phyloP scores from a whole-genome alignment of 1,140 invertebrate genomes.

The Sitobion miscanthi region DNA sequence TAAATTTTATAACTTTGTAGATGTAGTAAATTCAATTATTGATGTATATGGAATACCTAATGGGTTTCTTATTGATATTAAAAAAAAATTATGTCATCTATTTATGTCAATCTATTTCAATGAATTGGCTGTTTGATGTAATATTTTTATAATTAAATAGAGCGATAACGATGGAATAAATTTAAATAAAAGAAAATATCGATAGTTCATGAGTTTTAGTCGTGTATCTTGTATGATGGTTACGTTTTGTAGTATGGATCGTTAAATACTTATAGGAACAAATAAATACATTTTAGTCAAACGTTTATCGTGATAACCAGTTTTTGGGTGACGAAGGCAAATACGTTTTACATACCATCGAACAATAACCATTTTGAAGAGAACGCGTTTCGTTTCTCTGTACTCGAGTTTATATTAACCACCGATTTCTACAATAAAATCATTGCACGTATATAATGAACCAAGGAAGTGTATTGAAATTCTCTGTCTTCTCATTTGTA shows the following conservation, averaged over 20 bases:
- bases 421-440: not conserved
- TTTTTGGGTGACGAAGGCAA: not conserved
- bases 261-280: not conserved
- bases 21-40: not conserved
- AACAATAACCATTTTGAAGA: not conserved
- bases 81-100: not conserved
- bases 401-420: not conserved
- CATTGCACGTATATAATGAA: too few relatives aligned
- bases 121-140: not conserved
- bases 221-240: not conserved
- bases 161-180: not conserved
- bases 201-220: not conserved
- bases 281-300: not conserved
- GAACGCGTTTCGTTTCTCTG: not conserved
- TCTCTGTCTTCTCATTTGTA: not conserved
- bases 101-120: not conserved
- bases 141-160: not conserved
- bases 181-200: not conserved
- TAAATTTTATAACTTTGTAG: not conserved
- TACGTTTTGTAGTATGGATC: not conserved
- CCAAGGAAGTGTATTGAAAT: not conserved
- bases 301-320: not conserved
- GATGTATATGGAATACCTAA: too few relatives aligned
- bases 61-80: not conserved
- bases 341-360: not conserved